Evolutionary conservation across 2,113 vertebrate genomes (phyloP), one percentile per base, ranked within the genome.

Genomic region (Macaca fascicularis): DNA sequence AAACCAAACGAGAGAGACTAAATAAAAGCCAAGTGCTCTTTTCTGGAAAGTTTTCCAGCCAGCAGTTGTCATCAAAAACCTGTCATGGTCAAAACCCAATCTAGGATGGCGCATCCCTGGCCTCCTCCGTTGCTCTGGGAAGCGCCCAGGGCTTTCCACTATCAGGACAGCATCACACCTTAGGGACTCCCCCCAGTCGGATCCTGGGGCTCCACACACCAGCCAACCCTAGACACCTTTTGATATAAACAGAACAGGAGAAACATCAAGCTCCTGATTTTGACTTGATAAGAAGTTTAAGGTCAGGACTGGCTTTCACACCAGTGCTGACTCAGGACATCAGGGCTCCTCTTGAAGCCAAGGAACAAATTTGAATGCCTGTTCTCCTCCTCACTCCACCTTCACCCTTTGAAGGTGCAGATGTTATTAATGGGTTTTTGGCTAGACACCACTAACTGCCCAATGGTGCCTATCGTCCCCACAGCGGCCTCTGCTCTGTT

Each of bases 381-480:
- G 7, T 30, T 14, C 52, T 48, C 90, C 79, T 45, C 52, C 48
- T 19, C 1, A 7, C 17, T 59, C 25, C 27, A 38, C 59, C 59
- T 0, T 22, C 88, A 78, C 9, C 43, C 38, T 75, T 61, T 78
- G 48, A 79, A 35, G 61, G 61, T 9, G 20, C 70, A 38, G 76
- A 70, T 1, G 13, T 43, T 10, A 59, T 23, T 10, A 40, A 50
- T 3, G 12, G 30, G 64, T 19, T 61, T 40, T 38, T 59, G 16
- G 35, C 48, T 16, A 1, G 20, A 76, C 55, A 45, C 14, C 40
- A 40, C 32, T 22, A 61, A 48, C n/a, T 32, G n/a, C 45, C 17
- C 45, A 6, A 0, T 0, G 22, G n/a, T 27, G 4, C 25, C 57
- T 16, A 32, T 61, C 3, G 0, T 43, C 64, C 25, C 88, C 75